A percentile compares a stretch with the other conserved stretches of the same genome.
Conservation (phyloP, 1,140 invertebrate genomes). For the Chymomyza costata region DNA sequence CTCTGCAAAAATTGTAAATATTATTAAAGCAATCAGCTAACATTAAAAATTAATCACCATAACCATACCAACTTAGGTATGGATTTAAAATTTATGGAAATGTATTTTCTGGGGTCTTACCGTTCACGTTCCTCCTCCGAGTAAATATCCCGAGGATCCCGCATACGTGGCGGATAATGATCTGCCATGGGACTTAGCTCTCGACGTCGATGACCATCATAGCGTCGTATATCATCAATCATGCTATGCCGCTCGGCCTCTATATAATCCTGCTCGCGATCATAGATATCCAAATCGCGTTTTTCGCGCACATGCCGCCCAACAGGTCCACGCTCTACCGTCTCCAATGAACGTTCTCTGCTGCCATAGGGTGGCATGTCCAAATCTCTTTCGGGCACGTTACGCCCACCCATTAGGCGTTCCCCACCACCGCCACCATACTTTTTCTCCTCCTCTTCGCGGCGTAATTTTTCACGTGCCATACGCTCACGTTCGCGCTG, state of each 20-base stretch:
- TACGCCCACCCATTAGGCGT: conserved; percentile 22
- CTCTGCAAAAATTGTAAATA: conserved; percentile 22
- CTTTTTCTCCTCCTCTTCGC: conserved; percentile 72
- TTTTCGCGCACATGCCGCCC: conserved; percentile 48
- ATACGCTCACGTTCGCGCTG: conserved; percentile 80
- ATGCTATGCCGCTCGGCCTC: conserved; percentile 53
- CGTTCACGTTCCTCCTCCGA: conserved; percentile 64
- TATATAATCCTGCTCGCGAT: conserved; percentile 63
- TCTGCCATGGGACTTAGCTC: conserved; percentile 53
- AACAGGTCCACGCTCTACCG: conserved; percentile 29
- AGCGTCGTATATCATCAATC: conserved; percentile 60
- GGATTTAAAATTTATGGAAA: neutral
- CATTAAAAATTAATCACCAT: neutral
- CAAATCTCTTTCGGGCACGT: conserved; percentile 57
- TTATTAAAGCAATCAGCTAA: neutral
- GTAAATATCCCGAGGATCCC: conserved; percentile 61
- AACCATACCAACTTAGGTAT: neutral
- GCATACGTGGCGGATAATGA: conserved; percentile 45
- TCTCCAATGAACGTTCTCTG: conserved; percentile 63
- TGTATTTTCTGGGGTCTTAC: too few species aligned
- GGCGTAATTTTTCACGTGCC: conserved; percentile 74
- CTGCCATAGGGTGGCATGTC: conserved; percentile 46
- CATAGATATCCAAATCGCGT: conserved; percentile 54
- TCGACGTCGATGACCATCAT: conserved; percentile 46
- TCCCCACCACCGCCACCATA: conserved; percentile 27